These are phyloP conservation scores for Eurois occulta DNA, from an alignment of 2,888 invertebrate species.

Conservation along the genomic window DNA sequence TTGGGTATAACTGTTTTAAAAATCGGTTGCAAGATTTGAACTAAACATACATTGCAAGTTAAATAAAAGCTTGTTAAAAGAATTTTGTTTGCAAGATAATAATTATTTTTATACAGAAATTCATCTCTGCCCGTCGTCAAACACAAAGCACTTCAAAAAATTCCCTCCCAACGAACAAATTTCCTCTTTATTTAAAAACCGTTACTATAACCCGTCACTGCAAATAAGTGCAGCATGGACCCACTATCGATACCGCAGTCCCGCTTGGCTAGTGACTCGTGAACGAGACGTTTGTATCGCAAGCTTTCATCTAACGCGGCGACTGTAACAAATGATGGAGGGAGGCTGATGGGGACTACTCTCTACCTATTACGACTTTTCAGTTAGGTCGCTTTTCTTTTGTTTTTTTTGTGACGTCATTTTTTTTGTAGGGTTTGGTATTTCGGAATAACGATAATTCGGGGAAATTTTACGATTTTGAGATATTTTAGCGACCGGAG, in stretches of 20 bases:
- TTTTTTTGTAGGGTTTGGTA: neutral
- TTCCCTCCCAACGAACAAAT: neutral
- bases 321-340: conserved; percentile 86
- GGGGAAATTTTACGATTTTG: neutral
- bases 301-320: conserved; percentile 86
- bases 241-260: conserved; percentile 61
- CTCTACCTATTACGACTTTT: conserved; percentile 72
- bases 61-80: neutral
- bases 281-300: conserved; percentile 84
- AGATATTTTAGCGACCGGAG: neutral
- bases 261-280: conserved; percentile 82
- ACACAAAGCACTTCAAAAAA: neutral
- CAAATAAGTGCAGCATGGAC: conserved; percentile 53
- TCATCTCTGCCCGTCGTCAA: neutral
- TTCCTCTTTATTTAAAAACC: conserved; percentile 20
- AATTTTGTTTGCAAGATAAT: neutral
- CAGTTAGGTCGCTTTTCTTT: conserved; percentile 69
- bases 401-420: conserved; percentile 51
- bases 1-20: neutral
- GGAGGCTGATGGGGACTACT: conserved; percentile 56
- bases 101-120: neutral
- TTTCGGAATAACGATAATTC: neutral
- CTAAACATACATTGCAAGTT: neutral
- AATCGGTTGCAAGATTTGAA: neutral
- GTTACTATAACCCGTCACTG: conserved; percentile 31